phyloP scores from a whole-genome alignment of 2,797 vertebrate species.

The Eulemur coronatus region DNA sequence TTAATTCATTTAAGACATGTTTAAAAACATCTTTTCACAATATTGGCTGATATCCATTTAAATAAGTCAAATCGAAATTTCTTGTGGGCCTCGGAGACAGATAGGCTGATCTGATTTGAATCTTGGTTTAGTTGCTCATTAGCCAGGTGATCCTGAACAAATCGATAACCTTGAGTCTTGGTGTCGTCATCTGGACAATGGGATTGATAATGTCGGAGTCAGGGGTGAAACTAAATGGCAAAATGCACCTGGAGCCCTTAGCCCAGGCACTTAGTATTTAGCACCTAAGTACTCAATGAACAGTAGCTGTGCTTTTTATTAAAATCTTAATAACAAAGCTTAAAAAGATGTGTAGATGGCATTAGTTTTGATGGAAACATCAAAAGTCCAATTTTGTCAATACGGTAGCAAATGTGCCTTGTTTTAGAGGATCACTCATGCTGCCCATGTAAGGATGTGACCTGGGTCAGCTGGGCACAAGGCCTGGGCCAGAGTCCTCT shows the following conservation, averaged over 20 bases:
- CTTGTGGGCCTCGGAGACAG: not conserved
- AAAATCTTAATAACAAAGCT: not conserved
- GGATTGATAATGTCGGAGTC: not conserved
- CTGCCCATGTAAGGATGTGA: rapidly evolving
- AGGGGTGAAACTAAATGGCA: too few species aligned
- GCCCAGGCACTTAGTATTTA: not conserved
- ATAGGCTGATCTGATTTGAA: not conserved
- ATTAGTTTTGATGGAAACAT: not conserved
- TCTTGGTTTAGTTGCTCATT: not conserved
- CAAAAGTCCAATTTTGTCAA: not conserved
- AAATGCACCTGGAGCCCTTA: not conserved
- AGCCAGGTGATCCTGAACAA: not conserved
- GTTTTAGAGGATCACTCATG: rapidly evolving
- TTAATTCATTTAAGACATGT: not conserved
- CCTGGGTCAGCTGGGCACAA: not conserved
- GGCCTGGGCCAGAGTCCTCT: not conserved
- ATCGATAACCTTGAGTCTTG: not conserved
- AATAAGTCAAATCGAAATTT: not conserved
- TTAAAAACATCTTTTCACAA: not conserved
- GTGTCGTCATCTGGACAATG: rapidly evolving
- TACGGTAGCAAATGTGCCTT: not conserved
- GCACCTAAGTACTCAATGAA: too few species aligned
- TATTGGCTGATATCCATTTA: not conserved
- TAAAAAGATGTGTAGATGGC: rapidly evolving
- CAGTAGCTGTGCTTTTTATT: not conserved